Evolutionary conservation across 1,140 invertebrate species (phyloP), one percentile per base, ranked within the genome.

Genomic region (Anthonomus grandis): DNA sequence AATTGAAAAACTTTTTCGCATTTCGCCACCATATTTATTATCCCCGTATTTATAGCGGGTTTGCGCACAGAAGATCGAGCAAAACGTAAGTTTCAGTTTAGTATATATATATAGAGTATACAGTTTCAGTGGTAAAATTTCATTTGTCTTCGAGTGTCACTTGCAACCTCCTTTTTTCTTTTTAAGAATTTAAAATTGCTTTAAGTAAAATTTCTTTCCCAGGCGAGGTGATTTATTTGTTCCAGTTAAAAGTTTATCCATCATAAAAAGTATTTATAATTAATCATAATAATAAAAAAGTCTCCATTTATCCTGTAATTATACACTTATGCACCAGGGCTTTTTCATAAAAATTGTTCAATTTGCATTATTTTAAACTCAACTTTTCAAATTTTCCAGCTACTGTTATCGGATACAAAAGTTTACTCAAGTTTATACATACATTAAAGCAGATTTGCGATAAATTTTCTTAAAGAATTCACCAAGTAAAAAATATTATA

Each of bases 1-100:
- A 44, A 44, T 44, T 44, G 41, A 44, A 44, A 44, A 44, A 44
- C 17, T 44, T 44, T 44, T 19, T 44, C 41, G 41, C 19, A 6
- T 44, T 44, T 44, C 12, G 10, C 18, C 41, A 44, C 41, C 41
- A n/a, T 44, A 44, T 44, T 44, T 44, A 44, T 44, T 44, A 44
- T 44, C 6, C 41, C 12, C 18, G 23, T 44, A 44, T 44, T 44
- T 44, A 44, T 44, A 21, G 41, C 41, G 4, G 18, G 19, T 21
- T 10, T 18, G 18, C 41, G 41, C 18, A 6, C 9, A 44, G 18
- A 21, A 44, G 41, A 44, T 21, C 13, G 41, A 44, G 6, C n/a
- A n/a, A 6, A 18, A 4, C 41, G 12, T 10, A 44, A 44, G 18
- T 21, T 10, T 3, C 18, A 21, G 3, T 18, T 6, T 4, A 18